Evolutionary conservation across 1,140 invertebrate species (phyloP).

Genomic region (Drosophila ironensis): DNA sequence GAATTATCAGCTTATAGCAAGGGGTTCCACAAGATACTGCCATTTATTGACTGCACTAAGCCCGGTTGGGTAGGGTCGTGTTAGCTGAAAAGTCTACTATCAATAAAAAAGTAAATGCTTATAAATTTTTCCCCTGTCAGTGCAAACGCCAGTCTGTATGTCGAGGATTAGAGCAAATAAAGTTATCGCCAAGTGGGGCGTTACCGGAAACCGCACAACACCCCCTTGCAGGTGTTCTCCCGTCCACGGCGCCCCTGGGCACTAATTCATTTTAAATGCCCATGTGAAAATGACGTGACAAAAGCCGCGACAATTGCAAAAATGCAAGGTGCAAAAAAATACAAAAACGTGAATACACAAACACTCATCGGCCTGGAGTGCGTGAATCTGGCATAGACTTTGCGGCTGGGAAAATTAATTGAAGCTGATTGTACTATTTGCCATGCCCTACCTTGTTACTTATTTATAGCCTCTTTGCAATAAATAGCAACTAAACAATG

Average conservation of each 20-base stretch:
- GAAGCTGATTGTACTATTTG: conserved; percentile 45
- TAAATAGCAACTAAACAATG: background rate
- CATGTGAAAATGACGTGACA: conserved; percentile 49
- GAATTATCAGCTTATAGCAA: background rate
- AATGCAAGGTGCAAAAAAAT: conserved; percentile 6
- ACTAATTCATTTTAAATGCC: conserved; percentile 11
- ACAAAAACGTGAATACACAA: background rate
- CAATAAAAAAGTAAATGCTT: background rate
- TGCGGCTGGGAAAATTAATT: conserved; percentile 62
- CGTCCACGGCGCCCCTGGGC: background rate
- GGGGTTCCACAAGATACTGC: background rate
- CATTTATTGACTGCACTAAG: conserved; percentile 4
- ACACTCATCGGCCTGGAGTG: background rate
- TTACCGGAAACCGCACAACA: conserved; percentile 15
- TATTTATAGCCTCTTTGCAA: background rate
- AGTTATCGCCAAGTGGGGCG: conserved; percentile 6
- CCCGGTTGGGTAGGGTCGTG: background rate
- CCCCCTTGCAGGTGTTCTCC: background rate
- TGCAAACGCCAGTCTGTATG: background rate
- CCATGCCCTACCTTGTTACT: background rate
- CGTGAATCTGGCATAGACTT: conserved; percentile 47
- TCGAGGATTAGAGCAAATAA: conserved; percentile 9
- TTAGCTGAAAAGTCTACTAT: background rate
- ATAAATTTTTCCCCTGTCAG: background rate
- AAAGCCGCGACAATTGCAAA: conserved; percentile 35